These are phyloP conservation scores for Machimus rusticus DNA, from an alignment of 2,888 invertebrate species.

Conservation along the genomic window DNA sequence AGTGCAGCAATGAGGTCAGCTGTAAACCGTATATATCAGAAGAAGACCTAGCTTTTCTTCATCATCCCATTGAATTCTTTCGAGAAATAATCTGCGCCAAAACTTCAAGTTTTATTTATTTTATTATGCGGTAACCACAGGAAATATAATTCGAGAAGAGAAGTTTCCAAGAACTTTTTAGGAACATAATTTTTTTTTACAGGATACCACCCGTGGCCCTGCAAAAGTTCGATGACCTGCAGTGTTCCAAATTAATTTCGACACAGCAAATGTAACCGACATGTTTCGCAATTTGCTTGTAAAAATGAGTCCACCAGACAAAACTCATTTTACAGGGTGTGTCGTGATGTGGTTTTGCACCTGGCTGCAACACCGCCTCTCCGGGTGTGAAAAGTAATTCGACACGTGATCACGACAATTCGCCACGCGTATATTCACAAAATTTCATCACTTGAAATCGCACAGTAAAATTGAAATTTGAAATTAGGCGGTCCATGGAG, in stretches of 20 bases:
- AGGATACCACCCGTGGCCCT: not conserved
- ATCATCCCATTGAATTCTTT: not conserved
- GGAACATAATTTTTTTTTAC: not conserved
- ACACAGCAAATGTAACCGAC: not conserved
- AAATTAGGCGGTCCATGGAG: not conserved
- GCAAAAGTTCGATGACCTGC: not conserved
- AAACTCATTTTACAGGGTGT: not conserved
- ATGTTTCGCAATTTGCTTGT: not conserved
- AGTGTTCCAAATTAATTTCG: not conserved
- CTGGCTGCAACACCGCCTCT: not conserved
- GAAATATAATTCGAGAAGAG: not conserved
- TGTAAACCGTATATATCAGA: not conserved
- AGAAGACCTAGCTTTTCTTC: not conserved
- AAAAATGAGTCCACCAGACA: not conserved
- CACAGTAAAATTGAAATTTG: not conserved
- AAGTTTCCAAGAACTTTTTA: not conserved
- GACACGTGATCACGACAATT: not conserved
- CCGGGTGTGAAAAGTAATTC: not conserved
- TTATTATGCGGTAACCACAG: not conserved
- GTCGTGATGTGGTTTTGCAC: not conserved
- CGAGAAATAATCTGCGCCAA: not conserved
- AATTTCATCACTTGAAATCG: not conserved
- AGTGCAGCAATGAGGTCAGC: not conserved
- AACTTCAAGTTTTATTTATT: not conserved
- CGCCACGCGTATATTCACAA: not conserved